These are phyloP conservation scores for Hypanus sabinus DNA, from an alignment of 2,113 vertebrate genomes.

Conservation along the genomic window DNA sequence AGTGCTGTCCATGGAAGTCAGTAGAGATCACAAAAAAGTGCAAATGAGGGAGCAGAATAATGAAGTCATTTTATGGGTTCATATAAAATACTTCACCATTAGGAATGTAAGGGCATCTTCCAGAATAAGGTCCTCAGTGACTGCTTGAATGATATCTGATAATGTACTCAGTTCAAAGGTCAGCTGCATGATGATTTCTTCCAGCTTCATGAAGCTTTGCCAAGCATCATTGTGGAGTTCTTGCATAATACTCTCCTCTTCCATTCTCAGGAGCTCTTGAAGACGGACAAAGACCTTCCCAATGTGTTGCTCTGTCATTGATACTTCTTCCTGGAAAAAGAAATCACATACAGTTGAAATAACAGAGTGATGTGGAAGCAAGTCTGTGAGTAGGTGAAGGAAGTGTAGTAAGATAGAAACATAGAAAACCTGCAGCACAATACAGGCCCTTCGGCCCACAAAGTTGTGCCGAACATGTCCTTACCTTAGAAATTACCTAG, in stretches of 20 bases:
- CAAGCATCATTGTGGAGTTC: slow-evolving; percentile 15
- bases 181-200: slow-evolving; percentile 9
- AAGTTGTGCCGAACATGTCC: too few relatives aligned
- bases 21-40: too few relatives aligned
- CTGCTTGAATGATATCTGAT: not conserved
- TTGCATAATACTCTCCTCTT: slow-evolving; percentile 18
- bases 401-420: too few relatives aligned
- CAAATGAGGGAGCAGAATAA: too few relatives aligned
- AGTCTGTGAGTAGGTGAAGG: too few relatives aligned
- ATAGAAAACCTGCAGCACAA: too few relatives aligned
- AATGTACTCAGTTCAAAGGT: not conserved
- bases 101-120: slow-evolving; percentile 13
- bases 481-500: too few relatives aligned
- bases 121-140: not conserved
- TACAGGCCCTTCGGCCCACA: too few relatives aligned
- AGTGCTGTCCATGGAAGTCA: too few relatives aligned
- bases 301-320: slow-evolving; percentile 9
- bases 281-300: slow-evolving; percentile 1
- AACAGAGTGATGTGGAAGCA: too few relatives aligned
- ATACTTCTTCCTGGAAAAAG: slow-evolving; percentile 16
- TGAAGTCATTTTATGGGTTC: too few relatives aligned
- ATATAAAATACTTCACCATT: slow-evolving; percentile 12
- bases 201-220: not conserved
- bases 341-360: not conserved
- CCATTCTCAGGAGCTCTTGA: slow-evolving; percentile 16